phyloP scores from a whole-genome alignment of 2,113 vertebrate species.

The Ciconia boyciana region DNA sequence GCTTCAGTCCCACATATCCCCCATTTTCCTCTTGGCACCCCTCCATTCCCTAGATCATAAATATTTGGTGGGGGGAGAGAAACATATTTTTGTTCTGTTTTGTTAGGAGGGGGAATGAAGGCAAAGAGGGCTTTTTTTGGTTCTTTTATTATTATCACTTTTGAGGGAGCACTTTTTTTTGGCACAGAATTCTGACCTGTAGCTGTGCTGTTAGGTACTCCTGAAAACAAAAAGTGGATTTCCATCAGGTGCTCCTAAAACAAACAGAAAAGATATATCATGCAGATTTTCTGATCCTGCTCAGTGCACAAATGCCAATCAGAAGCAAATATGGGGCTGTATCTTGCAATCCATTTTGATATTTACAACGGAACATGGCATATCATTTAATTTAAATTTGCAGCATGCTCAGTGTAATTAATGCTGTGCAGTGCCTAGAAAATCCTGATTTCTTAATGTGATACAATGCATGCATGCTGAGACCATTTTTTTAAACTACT shows the following conservation, averaged over 20 bases:
- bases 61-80: not conserved
- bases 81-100: not conserved
- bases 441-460: conserved; percentile 63
- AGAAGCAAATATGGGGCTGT: conserved; percentile 19
- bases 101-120: not conserved
- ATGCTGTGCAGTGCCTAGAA: conserved; percentile 65
- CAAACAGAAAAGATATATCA: not conserved
- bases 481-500: conserved; percentile 25
- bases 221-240: not conserved
- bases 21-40: not conserved
- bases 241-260: not conserved
- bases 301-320: conserved; percentile 47
- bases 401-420: conserved; percentile 60
- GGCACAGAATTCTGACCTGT: not conserved
- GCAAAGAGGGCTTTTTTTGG: not conserved
- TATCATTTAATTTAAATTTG: conserved; percentile 66
- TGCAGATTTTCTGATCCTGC: not conserved
- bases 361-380: conserved; percentile 52
- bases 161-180: not conserved
- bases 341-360: conserved; percentile 49
- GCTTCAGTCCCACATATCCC: rapidly evolving
- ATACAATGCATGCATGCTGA: conserved; percentile 63
- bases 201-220: not conserved
- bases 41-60: not conserved
- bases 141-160: not conserved